These are phyloP conservation scores for Leptocoma aspasia DNA, from an alignment of 2,113 vertebrate species.

Conservation along the genomic window DNA sequence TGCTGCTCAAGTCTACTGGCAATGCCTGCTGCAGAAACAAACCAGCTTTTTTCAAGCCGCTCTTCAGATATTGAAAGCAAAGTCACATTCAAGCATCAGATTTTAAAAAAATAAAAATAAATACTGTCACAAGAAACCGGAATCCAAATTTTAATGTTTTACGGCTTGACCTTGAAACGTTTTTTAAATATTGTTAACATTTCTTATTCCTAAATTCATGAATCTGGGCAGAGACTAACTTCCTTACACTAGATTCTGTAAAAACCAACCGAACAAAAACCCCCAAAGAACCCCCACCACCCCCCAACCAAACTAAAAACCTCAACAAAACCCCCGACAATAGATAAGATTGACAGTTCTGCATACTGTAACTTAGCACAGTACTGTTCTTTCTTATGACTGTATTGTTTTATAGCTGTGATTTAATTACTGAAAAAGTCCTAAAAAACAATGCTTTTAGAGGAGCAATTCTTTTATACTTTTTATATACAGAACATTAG, in stretches of 20 bases:
- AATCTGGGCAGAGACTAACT: neutral
- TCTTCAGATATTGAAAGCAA: neutral
- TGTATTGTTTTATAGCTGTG: neutral
- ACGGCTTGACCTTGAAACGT: neutral
- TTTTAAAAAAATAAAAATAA: neutral
- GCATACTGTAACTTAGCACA: neutral
- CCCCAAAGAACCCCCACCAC: rapidly evolving
- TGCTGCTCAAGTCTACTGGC: constrained; percentile 96
- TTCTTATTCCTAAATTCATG: neutral
- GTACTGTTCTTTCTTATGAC: neutral
- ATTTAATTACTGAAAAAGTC: neutral
- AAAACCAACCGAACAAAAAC: neutral
- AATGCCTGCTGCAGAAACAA: constrained; percentile 84
- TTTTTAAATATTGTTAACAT: neutral
- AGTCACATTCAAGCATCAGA: neutral
- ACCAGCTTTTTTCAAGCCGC: neutral
- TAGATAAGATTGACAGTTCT: neutral
- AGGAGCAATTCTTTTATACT: neutral
- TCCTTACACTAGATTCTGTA: neutral
- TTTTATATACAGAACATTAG: neutral
- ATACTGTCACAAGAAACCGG: neutral
- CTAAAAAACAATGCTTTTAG: neutral
- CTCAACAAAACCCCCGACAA: neutral
- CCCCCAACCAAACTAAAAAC: neutral
- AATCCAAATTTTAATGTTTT: neutral